A percentile compares a stretch with the other conserved stretches of the same genome.
Conservation (phyloP, 2,888 invertebrate species). For the Ophioninae sp. region DNA sequence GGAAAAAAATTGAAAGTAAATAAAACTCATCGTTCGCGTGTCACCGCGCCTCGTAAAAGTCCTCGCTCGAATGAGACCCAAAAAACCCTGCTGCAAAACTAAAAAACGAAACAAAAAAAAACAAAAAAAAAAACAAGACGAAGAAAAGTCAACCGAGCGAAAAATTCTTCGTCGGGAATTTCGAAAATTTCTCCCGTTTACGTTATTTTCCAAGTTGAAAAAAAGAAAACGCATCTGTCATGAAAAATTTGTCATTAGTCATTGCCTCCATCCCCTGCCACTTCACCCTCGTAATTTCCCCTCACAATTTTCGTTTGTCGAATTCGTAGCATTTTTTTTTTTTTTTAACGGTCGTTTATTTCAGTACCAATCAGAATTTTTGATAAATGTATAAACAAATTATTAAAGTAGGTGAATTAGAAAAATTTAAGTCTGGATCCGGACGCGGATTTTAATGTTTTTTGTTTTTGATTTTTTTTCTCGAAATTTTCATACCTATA, state of each 20-base stretch:
- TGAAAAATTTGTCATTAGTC: conserved; percentile 43
- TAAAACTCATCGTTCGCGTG: conserved; percentile 32
- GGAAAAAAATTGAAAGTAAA: conserved; percentile 1
- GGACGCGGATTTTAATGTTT: too few relatives aligned
- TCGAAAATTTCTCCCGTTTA: conserved; percentile 30
- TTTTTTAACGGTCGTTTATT: not conserved
- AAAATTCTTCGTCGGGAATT: conserved; percentile 62
- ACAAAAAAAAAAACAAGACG: not conserved
- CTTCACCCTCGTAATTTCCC: not conserved
- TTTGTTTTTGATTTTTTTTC: too few relatives aligned
- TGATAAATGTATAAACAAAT: too few relatives aligned
- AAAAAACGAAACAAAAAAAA: not conserved
- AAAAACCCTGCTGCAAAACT: too few relatives aligned
- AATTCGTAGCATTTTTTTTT: conserved; percentile 2
- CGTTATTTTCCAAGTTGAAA: conserved; percentile 20
- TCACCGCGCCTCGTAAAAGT: conserved; percentile 28
- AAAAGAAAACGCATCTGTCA: conserved; percentile 40
- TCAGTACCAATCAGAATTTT: too few relatives aligned
- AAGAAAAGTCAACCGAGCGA: conserved; percentile 32
- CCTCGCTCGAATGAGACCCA: not conserved
- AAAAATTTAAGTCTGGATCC: too few relatives aligned
- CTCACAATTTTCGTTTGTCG: conserved; percentile 9
- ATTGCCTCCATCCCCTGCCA: conserved; percentile 1
- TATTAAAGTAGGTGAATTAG: too few relatives aligned
- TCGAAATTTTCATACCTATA: too few relatives aligned